phyloP scores from a whole-genome alignment of 1,140 invertebrate species.

The Bombyx mandarina region DNA sequence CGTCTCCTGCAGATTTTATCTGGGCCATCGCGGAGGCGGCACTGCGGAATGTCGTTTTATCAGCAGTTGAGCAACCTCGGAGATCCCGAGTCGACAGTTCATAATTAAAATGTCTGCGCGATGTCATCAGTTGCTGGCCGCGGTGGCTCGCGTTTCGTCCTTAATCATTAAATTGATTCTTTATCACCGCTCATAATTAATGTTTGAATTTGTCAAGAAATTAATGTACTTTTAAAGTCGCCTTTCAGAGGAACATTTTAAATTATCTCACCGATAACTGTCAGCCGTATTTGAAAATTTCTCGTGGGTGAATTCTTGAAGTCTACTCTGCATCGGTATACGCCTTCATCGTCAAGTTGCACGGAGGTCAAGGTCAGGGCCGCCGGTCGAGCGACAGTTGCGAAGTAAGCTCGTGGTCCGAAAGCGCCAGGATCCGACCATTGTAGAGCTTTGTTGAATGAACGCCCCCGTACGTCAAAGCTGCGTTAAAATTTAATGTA shows the following conservation, averaged over 20 bases:
- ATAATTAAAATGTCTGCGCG: constrained; percentile 63
- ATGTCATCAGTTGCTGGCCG: constrained; percentile 40
- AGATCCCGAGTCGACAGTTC: constrained; percentile 43
- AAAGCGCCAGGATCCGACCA: constrained; percentile 84
- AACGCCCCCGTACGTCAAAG: constrained; percentile 84
- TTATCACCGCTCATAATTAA: constrained; percentile 35
- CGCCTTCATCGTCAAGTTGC: constrained; percentile 85
- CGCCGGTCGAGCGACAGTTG: constrained; percentile 81
- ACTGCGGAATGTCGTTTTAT: constrained; percentile 35
- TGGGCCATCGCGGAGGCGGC: constrained; percentile 31
- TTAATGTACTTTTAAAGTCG: neutral
- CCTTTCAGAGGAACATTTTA: neutral
- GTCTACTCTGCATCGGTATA: constrained; percentile 90
- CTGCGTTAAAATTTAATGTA: constrained; percentile 68
- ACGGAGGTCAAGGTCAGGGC: constrained; percentile 85
- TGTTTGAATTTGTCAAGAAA: constrained; percentile 13
- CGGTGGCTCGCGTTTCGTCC: constrained; percentile 28
- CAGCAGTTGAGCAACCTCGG: constrained; percentile 32
- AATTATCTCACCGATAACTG: constrained; percentile 85
- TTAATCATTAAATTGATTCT: constrained; percentile 61
- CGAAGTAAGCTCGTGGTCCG: constrained; percentile 85
- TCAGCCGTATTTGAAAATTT: constrained; percentile 91
- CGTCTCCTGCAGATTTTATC: constrained; percentile 53
- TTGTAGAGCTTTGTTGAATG: constrained; percentile 82
- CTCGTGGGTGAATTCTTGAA: constrained; percentile 91